Base-by-base conservation (phyloP, 2,888 invertebrate genomes). In the Spisula subtruncata region DNA sequence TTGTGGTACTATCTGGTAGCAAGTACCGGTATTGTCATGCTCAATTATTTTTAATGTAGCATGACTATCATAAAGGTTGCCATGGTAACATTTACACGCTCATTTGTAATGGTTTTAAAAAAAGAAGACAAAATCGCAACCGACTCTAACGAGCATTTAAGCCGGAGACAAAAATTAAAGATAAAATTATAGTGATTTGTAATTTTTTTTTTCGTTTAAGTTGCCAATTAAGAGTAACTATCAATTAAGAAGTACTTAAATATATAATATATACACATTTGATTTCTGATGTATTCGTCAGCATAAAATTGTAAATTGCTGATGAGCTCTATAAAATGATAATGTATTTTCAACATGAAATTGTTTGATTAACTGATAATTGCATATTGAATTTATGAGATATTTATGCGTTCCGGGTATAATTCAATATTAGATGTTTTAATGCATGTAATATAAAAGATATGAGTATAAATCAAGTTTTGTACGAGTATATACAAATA, bases 41-140 rank as follows among this genome's bases (percentile, higher is more conserved):
- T 41, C 83, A 87, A 83, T 87, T 87, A 83, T 79, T 56, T 80
- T 79, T 83, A 87, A 87, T 83, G 87, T 41, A 56, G 80, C 56
- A 46, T 75, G 80, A 83, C 87, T 83, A 87, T 83, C 83, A 87
- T 54, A 83, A 32, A 32, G 14, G 87, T 87, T 79, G n/a, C 87
- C 83, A 46, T 83, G 87, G 83, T 25, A 60, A 87, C 83, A 18
- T 18, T 71, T 25, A 86, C 66, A 81, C 81, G 51, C 81, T 51
- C 48, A 41, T 66, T 81, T 81, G 54, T 85, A 48, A 85, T 56
- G 85, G 29, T 79, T 35, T 41, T 2, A 41, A 41, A 56, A 80
- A 85, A 80, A 60, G 8, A 60, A 60, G 35, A 32, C 18, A 35
- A 75, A 75, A 35, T 25, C 16, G 0, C 75, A 75, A 18, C 35